A percentile compares a stretch with the other conserved stretches of the same genome.
These are phyloP conservation scores for Momotus momota DNA, from an alignment of 2,797 vertebrate species.

Conservation along the genomic window DNA sequence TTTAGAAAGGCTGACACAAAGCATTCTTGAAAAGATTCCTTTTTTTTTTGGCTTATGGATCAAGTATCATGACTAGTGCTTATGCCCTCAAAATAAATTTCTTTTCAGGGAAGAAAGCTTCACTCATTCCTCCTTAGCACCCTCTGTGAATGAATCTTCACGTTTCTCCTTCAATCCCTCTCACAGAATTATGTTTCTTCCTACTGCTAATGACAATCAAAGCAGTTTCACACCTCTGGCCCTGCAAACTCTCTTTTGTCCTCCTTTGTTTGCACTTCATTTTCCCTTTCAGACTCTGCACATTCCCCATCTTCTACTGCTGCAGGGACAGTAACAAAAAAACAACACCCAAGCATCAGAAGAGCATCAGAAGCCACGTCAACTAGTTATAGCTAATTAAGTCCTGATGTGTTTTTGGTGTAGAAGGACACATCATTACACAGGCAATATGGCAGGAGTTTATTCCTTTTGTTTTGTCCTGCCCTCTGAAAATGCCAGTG, in stretches of 20 bases:
- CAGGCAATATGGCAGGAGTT: background rate
- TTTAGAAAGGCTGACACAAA: background rate
- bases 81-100: background rate
- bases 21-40: background rate
- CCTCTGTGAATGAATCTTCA: background rate
- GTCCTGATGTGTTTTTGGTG: background rate
- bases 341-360: background rate
- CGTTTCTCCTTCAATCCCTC: background rate
- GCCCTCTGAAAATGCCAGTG: background rate
- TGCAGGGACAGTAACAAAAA: background rate
- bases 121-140: background rate
- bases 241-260: background rate
- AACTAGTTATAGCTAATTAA: fast-evolving
- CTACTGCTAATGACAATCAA: background rate
- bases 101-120: background rate
- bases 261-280: background rate
- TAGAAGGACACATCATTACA: background rate
- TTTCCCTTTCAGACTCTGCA: background rate
- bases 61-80: background rate
- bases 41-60: background rate
- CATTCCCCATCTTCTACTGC: background rate
- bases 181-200: fast-evolving
- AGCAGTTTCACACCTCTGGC: background rate
- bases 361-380: background rate
- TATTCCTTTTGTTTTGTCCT: background rate